phyloP scores from a whole-genome alignment of 2,113 vertebrate species.

The Microtus montanus region DNA sequence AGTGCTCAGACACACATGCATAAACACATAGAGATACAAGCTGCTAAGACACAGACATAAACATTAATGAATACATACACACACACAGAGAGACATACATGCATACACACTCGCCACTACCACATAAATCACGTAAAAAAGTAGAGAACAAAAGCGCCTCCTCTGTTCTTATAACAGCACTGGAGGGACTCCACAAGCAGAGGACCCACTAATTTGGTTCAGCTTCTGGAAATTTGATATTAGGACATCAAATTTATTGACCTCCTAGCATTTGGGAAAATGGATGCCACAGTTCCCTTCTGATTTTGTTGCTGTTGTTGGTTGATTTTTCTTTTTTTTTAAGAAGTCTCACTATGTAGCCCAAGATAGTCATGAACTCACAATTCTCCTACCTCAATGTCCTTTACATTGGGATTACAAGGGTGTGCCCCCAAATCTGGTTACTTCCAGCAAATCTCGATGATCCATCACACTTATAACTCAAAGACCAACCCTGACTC shows the following conservation, averaged over 20 bases:
- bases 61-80: background rate
- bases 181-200: background rate
- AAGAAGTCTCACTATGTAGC: background rate
- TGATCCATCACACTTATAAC: background rate
- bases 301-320: background rate
- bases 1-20: background rate
- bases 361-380: background rate
- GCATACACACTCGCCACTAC: background rate
- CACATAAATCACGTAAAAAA: background rate
- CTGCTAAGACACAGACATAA: background rate
- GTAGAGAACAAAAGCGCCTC: background rate
- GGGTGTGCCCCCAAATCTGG: too few species aligned
- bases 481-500: background rate
- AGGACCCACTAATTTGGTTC: background rate
- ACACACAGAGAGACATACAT: background rate
- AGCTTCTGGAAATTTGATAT: background rate
- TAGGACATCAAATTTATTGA: background rate
- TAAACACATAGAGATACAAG: background rate
- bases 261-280: background rate
- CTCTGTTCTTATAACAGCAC: background rate
- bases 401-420: background rate
- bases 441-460: background rate
- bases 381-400: background rate
- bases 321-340: background rate
- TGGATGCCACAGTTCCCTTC: background rate